Evolutionary conservation across 2,888 invertebrate genomes (phyloP).

Genomic region (Meganola albula): DNA sequence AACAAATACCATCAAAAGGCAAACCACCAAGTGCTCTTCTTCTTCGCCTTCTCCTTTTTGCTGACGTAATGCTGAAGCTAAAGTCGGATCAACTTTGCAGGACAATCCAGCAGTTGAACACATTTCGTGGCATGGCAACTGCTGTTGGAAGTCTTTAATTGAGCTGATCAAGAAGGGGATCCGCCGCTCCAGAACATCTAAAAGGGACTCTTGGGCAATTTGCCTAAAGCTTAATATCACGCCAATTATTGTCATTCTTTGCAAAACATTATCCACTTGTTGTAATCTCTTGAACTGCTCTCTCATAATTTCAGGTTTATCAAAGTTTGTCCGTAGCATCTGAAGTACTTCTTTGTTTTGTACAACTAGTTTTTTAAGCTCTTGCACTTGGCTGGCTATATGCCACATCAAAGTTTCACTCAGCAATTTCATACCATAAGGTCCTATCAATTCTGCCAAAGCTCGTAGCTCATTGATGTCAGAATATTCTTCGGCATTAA

Average conservation of each 20-base stretch:
- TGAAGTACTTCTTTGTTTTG: slow-evolving; percentile 95
- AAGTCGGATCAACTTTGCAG: slow-evolving; percentile 96
- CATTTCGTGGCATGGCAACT: slow-evolving; percentile 96
- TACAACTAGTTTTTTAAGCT: slow-evolving; percentile 93
- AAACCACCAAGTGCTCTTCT: slow-evolving; percentile 95
- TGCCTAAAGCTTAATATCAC: slow-evolving; percentile 97
- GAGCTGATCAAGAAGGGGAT: slow-evolving; percentile 98
- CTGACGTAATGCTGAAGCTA: slow-evolving; percentile 91
- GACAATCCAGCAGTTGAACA: slow-evolving; percentile 96
- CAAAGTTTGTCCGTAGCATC: slow-evolving; percentile 95
- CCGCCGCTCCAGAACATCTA: slow-evolving; percentile 94
- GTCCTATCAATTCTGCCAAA: slow-evolving; percentile 97
- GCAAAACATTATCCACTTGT: slow-evolving; percentile 95
- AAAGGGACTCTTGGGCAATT: slow-evolving; percentile 94
- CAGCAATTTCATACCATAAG: slow-evolving; percentile 98
- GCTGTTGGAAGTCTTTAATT: slow-evolving; percentile 95
- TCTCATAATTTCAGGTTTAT: slow-evolving; percentile 98
- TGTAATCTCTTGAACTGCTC: slow-evolving; percentile 94
- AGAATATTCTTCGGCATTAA: slow-evolving; percentile 98
- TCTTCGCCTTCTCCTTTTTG: slow-evolving; percentile 93
- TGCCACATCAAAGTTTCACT: slow-evolving; percentile 99
- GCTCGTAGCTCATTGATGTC: slow-evolving; percentile 96
- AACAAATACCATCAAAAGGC: slow-evolving; percentile 98
- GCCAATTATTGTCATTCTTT: slow-evolving; percentile 98
- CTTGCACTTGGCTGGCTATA: slow-evolving; percentile 97